A percentile compares a stretch with the other conserved stretches of the same genome.
These are phyloP conservation scores for Luperina nickerlii DNA, from an alignment of 2,888 invertebrate species.

Conservation along the genomic window DNA sequence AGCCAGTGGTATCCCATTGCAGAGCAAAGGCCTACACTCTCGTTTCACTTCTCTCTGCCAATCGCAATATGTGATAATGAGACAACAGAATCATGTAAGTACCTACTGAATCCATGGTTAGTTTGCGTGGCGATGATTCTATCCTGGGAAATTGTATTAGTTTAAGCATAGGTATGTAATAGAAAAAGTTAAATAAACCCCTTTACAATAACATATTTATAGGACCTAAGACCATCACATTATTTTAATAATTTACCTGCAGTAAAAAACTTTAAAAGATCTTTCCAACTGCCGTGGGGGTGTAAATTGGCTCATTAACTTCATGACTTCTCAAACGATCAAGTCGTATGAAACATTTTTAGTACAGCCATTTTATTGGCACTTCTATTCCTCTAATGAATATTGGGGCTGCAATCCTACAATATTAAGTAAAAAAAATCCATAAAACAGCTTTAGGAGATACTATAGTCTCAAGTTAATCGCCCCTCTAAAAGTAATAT, in stretches of 20 bases:
- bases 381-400: constrained; percentile 29
- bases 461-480: constrained; percentile 18
- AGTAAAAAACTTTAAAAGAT: not conserved
- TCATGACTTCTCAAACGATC: not conserved
- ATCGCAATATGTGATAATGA: too few relatives aligned
- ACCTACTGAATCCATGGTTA: too few relatives aligned
- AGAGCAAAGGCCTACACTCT: too few relatives aligned
- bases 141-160: not conserved
- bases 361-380: constrained; percentile 8
- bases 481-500: constrained; percentile 7
- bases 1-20: too few relatives aligned
- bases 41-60: too few relatives aligned
- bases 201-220: not conserved
- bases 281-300: not conserved
- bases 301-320: constrained; percentile 14
- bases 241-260: not conserved
- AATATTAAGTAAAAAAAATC: constrained; percentile 31
- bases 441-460: constrained; percentile 5
- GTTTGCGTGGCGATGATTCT: too few relatives aligned
- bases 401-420: constrained; percentile 8
- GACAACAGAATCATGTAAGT: too few relatives aligned
- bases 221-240: not conserved
- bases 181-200: not conserved
- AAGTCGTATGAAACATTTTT: not conserved
- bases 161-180: not conserved